Base-by-base conservation (phyloP, 2,888 invertebrate genomes). In the Lingula anatina region DNA sequence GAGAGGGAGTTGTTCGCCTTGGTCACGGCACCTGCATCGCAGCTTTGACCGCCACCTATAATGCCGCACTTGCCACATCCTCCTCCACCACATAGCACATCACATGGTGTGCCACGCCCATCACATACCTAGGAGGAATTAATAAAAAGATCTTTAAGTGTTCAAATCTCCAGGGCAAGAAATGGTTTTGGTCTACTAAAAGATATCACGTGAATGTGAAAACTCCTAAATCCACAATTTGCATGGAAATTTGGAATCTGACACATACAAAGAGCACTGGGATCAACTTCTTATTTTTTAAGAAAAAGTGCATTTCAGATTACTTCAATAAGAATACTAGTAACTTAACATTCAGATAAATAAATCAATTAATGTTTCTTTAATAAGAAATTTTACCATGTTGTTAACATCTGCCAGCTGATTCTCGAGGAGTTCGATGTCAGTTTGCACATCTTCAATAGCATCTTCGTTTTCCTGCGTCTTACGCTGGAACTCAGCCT, bases 21-120 rank as follows among this genome's bases (percentile, higher is more conserved):
- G 18, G 90, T 89, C 23, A 91, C 85, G 2, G 95, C 90, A 9
- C 95, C 93, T 62, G 86, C 83, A 63, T 89, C 89, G 75, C 97
- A 94, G 39, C 92, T 87, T 56, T 90, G 82, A 3, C 92, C 90
- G 37, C 69, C 71, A 46, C 93, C 95, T n/a, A n/a, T n/a, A n/a
- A n/a, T n/a, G n/a, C n/a, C n/a, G 75, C 99, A 99, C 55, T 84
- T 86, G 15, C 86, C 88, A 75, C 96, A 96, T 0, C 92, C 92
- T 15, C 95, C 97, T 25, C 99, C 97, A 42, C 99, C 99, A 76
- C 99, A 99, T 51, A 93, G 83, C 31, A 80, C 77, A 71, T 94
- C 91, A 75, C 95, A 95, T 18, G 87, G 86, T 71, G 89, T 84
- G 42, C 86, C 88, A 28, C 82, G 82, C 62, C 85, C 84, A 53